These are phyloP conservation scores for Stenichneumon culpator DNA, from an alignment of 2,888 invertebrate genomes.

Conservation along the genomic window DNA sequence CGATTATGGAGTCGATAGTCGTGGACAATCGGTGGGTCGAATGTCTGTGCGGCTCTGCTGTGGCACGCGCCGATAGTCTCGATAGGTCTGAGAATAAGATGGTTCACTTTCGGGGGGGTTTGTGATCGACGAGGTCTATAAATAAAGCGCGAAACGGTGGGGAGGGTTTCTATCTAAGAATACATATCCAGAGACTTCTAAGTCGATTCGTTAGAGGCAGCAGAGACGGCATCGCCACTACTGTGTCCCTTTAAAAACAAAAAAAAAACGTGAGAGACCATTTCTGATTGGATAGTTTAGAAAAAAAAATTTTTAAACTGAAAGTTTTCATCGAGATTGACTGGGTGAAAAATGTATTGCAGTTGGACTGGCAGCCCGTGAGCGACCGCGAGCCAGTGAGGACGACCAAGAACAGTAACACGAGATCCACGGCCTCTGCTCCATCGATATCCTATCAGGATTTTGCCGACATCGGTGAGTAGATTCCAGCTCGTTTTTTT, in stretches of 20 bases:
- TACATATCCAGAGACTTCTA: constrained; percentile 79
- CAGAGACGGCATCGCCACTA: constrained; percentile 54
- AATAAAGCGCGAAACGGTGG: constrained; percentile 75
- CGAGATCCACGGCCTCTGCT: constrained; percentile 75
- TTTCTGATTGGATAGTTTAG: constrained; percentile 38
- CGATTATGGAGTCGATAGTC: background rate
- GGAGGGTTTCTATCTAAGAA: constrained; percentile 81
- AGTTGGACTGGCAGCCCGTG: constrained; percentile 80
- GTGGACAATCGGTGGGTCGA: background rate
- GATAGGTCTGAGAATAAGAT: constrained; percentile 25
- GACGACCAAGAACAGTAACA: constrained; percentile 80
- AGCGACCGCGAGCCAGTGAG: constrained; percentile 75
- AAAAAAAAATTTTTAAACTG: constrained; percentile 20
- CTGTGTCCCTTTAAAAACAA: constrained; percentile 48
- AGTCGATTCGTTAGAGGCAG: constrained; percentile 67
- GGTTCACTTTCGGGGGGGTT: constrained; percentile 43
- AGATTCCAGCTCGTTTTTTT: background rate
- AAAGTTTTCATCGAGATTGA: no score
- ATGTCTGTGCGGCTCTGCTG: background rate
- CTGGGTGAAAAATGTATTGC: constrained; percentile 15
- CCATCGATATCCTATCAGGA: constrained; percentile 78
- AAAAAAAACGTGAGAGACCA: constrained; percentile 35
- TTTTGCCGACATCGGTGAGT: constrained; percentile 77
- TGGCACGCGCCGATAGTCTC: constrained; percentile 38
- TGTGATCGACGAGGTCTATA: constrained; percentile 67